Percentiles rank a stretch among this genome's conserved stretches.
These are phyloP conservation scores for Enoplosus armatus DNA, from an alignment of 2,797 vertebrate species.

Conservation along the genomic window DNA sequence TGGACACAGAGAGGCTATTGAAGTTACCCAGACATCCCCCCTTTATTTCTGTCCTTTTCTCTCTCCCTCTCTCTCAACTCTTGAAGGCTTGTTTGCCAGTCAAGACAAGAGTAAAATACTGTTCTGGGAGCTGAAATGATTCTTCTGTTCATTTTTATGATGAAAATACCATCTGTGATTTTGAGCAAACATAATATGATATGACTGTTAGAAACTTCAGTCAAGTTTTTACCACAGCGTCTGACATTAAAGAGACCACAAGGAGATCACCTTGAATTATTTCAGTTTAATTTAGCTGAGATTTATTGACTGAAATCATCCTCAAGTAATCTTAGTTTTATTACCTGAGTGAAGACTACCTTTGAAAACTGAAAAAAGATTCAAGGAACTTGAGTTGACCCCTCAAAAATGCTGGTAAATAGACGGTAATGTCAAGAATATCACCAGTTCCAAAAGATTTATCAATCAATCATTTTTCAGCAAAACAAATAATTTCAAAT, in stretches of 20 bases:
- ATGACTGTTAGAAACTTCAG: constrained; percentile 15
- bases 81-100: constrained; percentile 68
- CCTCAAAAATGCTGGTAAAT: background rate
- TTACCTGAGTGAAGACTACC: background rate
- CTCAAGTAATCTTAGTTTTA: background rate
- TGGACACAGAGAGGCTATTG: constrained; percentile 86
- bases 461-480: background rate
- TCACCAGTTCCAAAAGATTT: too few species aligned
- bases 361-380: background rate
- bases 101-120: constrained; percentile 66
- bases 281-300: background rate
- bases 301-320: background rate
- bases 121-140: constrained; percentile 60
- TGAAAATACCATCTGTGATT: constrained; percentile 61
- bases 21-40: constrained; percentile 79
- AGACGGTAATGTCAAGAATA: too few species aligned
- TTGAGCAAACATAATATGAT: constrained; percentile 50
- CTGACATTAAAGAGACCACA: constrained; percentile 10
- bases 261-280: constrained; percentile 1
- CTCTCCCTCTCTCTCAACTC: constrained; percentile 62
- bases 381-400: background rate
- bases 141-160: constrained; percentile 60
- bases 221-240: constrained; percentile 18
- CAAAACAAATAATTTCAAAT: background rate
- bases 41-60: constrained; percentile 76